Evolutionary conservation across 2,797 vertebrate species (phyloP).

Genomic region (Otus scops): DNA sequence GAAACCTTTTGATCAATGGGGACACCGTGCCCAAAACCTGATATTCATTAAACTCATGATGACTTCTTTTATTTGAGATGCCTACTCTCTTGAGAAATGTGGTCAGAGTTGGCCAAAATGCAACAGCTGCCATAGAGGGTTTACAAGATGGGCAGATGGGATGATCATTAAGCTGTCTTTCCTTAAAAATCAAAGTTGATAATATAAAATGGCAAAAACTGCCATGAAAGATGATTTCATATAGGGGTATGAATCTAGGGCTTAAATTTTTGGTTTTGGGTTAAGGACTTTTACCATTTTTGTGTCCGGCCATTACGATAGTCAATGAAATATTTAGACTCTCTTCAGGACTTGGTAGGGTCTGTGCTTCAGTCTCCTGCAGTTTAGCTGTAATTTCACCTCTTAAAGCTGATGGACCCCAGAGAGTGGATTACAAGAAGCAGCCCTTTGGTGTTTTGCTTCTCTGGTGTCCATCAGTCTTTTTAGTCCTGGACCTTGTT

Average conservation of each 20-base stretch:
- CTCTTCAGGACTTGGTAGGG: not conserved
- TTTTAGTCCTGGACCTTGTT: not conserved
- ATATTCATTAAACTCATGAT: not conserved
- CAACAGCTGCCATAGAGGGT: not conserved
- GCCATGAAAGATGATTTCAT: not conserved
- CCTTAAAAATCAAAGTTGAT: not conserved
- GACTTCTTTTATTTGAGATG: not conserved
- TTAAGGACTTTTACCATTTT: not conserved
- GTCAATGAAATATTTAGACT: not conserved
- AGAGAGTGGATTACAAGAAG: not conserved
- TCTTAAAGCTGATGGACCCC: not conserved
- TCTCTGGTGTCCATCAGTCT: not conserved
- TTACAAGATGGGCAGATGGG: not conserved
- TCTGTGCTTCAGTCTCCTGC: not conserved
- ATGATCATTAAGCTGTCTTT: not conserved
- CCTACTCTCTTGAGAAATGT: not conserved
- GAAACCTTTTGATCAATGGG: not conserved
- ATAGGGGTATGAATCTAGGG: not conserved
- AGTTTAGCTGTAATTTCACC: not conserved
- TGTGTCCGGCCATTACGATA: not conserved
- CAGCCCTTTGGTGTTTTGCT: not conserved
- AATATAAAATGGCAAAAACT: not conserved
- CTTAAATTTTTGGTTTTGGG: not conserved
- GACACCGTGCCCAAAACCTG: not conserved
- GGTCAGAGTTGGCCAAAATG: not conserved